Evolutionary conservation across 2,797 vertebrate genomes (phyloP).

Genomic region (Syngnathus acus): DNA sequence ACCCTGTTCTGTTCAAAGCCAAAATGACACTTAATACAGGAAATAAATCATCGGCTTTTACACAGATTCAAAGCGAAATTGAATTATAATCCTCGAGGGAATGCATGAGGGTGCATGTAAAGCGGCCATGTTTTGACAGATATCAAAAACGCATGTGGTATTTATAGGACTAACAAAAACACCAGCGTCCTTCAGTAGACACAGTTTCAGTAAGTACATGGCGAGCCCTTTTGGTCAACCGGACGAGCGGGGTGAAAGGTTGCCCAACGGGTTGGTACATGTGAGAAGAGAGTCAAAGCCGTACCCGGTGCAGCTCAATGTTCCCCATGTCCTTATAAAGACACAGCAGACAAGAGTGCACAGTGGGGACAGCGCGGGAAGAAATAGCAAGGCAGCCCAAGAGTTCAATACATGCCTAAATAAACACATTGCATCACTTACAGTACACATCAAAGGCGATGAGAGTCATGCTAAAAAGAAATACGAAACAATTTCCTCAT

Average conservation of each 20-base stretch:
- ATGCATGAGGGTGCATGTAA: not conserved
- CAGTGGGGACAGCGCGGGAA: not conserved
- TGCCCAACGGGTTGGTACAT: conserved; percentile 37
- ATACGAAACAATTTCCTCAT: not conserved
- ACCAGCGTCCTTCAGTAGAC: not conserved
- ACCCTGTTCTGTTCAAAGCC: not conserved
- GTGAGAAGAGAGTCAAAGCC: conserved; percentile 37
- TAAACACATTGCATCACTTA: conserved; percentile 14
- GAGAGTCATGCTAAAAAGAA: not conserved
- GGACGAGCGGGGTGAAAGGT: conserved; percentile 48
- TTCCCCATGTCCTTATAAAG: conserved; percentile 61
- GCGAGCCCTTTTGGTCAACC: conserved; percentile 20
- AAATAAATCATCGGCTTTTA: not conserved
- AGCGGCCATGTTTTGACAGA: not conserved
- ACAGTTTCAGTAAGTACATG: not conserved
- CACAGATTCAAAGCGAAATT: not conserved
- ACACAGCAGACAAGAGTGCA: conserved; percentile 19
- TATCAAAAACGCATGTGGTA: not conserved
- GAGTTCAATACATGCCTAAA: conserved; percentile 16
- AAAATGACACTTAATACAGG: not conserved
- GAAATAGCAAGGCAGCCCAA: not conserved
- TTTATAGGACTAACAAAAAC: not conserved
- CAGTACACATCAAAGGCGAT: not conserved
- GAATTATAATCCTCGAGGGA: not conserved
- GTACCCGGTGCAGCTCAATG: conserved; percentile 37